Percentiles rank a stretch among this genome's conserved stretches.
Conservation (phyloP, 2,113 vertebrate species). For the Lepisosteus osseus region DNA sequence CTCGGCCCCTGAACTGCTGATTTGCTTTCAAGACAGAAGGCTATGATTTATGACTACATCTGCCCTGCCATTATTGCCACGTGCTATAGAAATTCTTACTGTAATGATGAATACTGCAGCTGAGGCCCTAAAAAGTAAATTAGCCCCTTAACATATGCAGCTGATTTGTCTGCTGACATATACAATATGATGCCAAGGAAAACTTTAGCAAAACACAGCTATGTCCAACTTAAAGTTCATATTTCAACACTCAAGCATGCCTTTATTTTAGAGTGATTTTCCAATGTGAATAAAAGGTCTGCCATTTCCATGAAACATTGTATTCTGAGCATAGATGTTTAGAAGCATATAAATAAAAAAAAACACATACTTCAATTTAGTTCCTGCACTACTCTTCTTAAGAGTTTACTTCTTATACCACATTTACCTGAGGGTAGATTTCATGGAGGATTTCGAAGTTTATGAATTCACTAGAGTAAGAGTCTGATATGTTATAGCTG, state of each 20-base stretch:
- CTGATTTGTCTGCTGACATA: conserved; percentile 1
- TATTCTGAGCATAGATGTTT: not conserved
- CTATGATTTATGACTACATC: conserved; percentile 50
- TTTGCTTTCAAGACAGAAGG: conserved; percentile 41
- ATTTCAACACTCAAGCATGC: too few species aligned
- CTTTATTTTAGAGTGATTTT: too few species aligned
- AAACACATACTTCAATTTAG: not conserved
- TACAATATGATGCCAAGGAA: not conserved
- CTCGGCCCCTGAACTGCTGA: conserved; percentile 21
- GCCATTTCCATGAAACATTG: not conserved
- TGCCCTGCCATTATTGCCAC: conserved; percentile 37
- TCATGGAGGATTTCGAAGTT: not conserved
- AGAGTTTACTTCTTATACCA: not conserved
- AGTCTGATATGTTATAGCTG: conserved; percentile 7
- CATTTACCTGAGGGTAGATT: conserved; percentile 4
- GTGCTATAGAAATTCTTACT: not conserved
- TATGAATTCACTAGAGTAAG: not conserved
- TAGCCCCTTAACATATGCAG: not conserved
- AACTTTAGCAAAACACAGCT: not conserved
- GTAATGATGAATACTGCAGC: not conserved
- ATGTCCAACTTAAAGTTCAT: not conserved
- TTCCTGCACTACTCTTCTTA: too few species aligned
- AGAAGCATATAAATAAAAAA: not conserved
- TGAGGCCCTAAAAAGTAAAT: conserved; percentile 4
- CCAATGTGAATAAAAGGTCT: not conserved